Conservation (phyloP, 2,888 invertebrate species). For the Esperia sulphurella region DNA sequence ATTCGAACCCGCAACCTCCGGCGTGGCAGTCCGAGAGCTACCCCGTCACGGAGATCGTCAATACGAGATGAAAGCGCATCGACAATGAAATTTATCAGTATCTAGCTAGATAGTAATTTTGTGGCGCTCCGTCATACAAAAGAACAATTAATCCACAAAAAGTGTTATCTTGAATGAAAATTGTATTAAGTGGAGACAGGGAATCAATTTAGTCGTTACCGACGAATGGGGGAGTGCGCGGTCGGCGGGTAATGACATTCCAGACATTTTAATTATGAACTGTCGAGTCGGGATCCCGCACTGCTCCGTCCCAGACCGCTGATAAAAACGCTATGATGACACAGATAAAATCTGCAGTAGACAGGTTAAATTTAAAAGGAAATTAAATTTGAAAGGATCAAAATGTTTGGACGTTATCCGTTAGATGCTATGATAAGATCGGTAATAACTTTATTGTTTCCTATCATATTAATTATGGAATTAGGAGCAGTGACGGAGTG, state of each 20-base stretch:
- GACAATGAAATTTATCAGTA: too few relatives aligned
- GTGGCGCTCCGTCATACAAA: not conserved
- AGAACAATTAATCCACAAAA: constrained; percentile 11
- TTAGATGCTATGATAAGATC: not conserved
- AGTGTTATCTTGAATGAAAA: constrained; percentile 40
- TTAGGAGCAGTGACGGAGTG: not conserved
- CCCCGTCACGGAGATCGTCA: too few relatives aligned
- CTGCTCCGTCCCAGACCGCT: constrained; percentile 16
- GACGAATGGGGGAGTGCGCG: constrained; percentile 41
- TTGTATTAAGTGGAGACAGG: constrained; percentile 48
- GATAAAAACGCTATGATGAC: constrained; percentile 65
- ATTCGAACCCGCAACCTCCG: too few relatives aligned
- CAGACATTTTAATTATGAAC: constrained; percentile 76
- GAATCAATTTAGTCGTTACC: constrained; percentile 70
- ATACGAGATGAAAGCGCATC: too few relatives aligned
- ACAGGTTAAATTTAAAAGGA: constrained; percentile 67
- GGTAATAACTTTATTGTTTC: not conserved
- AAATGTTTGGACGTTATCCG: constrained; percentile 45
- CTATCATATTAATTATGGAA: not conserved
- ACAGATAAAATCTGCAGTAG: constrained; percentile 66
- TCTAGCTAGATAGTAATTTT: not conserved
- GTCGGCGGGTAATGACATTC: constrained; percentile 55
- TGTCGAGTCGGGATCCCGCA: constrained; percentile 51
- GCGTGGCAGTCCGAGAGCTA: too few relatives aligned
- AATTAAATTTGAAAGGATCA: constrained; percentile 67